Evolutionary conservation across 2,113 vertebrate species (phyloP).

Genomic region (Ellobius talpinus): DNA sequence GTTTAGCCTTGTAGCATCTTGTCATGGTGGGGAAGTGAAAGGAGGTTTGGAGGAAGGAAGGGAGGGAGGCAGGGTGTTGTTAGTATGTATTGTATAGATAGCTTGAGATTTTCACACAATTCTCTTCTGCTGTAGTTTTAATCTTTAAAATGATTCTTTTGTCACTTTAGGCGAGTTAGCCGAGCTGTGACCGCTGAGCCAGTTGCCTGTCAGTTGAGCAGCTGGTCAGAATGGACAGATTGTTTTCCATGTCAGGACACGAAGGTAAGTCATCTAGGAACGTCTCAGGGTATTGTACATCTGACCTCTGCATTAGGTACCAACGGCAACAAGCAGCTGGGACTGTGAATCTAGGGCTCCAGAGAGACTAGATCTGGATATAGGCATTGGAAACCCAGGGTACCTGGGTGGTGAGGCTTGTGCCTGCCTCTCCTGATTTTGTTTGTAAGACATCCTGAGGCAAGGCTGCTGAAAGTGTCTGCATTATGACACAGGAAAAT

Average conservation of each 20-base stretch:
- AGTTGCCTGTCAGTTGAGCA: constrained; percentile 89
- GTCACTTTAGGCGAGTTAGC: constrained; percentile 79
- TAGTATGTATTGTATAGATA: background rate
- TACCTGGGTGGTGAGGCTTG: background rate
- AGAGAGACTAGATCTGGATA: background rate
- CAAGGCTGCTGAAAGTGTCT: background rate
- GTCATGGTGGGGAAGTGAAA: background rate
- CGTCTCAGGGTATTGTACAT: background rate
- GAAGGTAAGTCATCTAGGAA: constrained; percentile 86
- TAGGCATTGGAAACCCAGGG: background rate
- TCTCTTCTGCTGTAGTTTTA: background rate
- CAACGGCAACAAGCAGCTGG: background rate
- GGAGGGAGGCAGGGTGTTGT: background rate
- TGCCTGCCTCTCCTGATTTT: background rate
- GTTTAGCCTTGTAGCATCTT: background rate
- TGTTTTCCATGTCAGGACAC: constrained; percentile 92
- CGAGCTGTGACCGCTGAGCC: constrained; percentile 74
- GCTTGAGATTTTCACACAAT: background rate
- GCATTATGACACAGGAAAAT: background rate
- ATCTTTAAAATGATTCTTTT: background rate
- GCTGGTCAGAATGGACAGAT: constrained; percentile 93
- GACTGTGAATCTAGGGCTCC: background rate
- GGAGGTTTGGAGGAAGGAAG: background rate
- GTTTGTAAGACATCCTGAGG: background rate
- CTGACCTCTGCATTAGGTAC: background rate